A percentile compares a stretch with the other conserved stretches of the same genome.
Evolutionary conservation across 2,888 invertebrate species (phyloP).

Genomic region (Eupithecia dodoneata): DNA sequence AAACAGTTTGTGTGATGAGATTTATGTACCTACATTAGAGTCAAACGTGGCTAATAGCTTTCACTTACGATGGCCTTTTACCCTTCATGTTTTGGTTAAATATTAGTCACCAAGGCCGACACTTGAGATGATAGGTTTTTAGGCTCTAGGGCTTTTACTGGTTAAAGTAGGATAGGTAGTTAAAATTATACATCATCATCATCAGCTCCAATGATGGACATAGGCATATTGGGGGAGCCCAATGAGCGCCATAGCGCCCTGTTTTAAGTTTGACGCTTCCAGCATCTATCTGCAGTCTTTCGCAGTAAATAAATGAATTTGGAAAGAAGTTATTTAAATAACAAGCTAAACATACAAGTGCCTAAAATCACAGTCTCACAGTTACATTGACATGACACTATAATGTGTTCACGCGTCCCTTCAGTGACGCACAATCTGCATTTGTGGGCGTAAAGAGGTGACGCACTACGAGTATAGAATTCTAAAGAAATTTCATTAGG

Average conservation of each 20-base stretch:
- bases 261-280: too few species aligned
- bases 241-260: too few species aligned
- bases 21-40: not conserved
- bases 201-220: too few species aligned
- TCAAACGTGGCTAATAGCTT: conserved; percentile 1
- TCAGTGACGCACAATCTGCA: not conserved
- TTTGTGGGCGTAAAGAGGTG: not conserved
- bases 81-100: not conserved
- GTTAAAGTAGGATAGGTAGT: not conserved
- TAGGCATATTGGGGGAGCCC: too few species aligned
- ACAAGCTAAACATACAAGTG: not conserved
- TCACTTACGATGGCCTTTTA: not conserved
- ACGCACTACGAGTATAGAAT: not conserved
- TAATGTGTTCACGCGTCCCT: not conserved
- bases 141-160: not conserved
- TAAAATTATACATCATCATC: too few species aligned
- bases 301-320: not conserved
- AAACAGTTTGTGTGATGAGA: conserved; percentile 8
- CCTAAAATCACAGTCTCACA: not conserved
- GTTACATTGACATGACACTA: not conserved
- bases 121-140: not conserved
- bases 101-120: not conserved
- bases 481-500: too few species aligned
- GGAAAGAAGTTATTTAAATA: not conserved
- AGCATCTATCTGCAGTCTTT: too few species aligned